These are phyloP conservation scores for Anas bahamensis DNA, from an alignment of 2,797 vertebrate species.

Conservation along the genomic window DNA sequence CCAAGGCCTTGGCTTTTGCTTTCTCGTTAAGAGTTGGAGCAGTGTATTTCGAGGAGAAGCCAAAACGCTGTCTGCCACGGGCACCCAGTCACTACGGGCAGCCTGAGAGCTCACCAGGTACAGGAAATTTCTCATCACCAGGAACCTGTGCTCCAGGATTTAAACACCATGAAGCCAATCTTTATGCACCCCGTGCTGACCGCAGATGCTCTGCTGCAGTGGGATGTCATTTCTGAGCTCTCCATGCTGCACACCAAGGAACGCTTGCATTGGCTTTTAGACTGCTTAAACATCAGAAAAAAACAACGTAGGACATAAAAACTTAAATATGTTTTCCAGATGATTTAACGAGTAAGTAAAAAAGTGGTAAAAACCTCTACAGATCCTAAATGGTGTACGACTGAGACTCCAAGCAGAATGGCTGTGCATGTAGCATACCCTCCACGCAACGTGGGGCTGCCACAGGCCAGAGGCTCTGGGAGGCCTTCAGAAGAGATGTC, in stretches of 20 bases:
- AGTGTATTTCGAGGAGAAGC: neutral
- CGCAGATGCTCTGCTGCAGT: neutral
- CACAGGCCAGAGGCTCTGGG: neutral
- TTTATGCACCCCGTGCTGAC: neutral
- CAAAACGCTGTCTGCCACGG: neutral
- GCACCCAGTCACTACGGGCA: neutral
- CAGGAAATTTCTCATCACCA: neutral
- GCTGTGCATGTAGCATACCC: neutral
- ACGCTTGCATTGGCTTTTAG: neutral
- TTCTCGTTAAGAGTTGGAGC: neutral
- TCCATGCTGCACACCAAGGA: neutral
- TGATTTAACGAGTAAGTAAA: neutral
- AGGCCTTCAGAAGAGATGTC: neutral
- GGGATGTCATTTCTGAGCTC: neutral
- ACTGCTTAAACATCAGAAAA: slow-evolving; percentile 1
- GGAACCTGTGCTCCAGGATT: neutral
- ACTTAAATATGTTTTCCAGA: neutral
- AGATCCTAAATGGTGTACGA: neutral
- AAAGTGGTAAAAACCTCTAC: neutral
- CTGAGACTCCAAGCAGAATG: neutral
- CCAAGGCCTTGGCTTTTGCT: neutral
- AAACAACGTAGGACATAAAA: neutral
- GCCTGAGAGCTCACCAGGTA: neutral
- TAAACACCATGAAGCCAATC: neutral
- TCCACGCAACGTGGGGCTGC: neutral